Evolutionary conservation across 2,797 vertebrate species (phyloP).

Genomic region (Champsocephalus esox): DNA sequence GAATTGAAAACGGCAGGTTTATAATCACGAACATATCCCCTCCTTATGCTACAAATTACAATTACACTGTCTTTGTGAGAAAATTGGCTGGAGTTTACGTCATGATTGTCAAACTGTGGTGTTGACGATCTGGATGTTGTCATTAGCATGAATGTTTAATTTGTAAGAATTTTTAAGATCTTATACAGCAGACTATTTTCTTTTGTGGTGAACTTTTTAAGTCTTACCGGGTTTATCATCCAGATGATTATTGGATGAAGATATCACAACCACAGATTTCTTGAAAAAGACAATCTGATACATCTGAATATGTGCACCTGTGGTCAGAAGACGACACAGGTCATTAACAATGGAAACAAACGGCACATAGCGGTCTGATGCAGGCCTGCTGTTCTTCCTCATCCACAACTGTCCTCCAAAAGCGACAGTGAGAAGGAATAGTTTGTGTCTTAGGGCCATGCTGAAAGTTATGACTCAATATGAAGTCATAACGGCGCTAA

Average conservation of each 20-base stretch:
- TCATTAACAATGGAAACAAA: conserved; percentile 43
- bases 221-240: conserved; percentile 23
- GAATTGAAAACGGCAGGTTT: conserved; percentile 18
- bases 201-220: conserved; percentile 5
- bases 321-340: conserved; percentile 26
- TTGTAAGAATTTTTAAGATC: conserved; percentile 36
- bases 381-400: conserved; percentile 45
- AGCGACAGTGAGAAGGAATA: conserved; percentile 22
- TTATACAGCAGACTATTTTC: conserved; percentile 22
- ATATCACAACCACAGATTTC: conserved; percentile 12
- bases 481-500: conserved; percentile 74
- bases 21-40: conserved; percentile 29
- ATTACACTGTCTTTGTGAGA: conserved; percentile 28
- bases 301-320: conserved; percentile 15
- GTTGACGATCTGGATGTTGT: conserved; percentile 52
- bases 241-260: conserved; percentile 34
- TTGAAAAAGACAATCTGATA: conserved; percentile 8
- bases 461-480: conserved; percentile 65
- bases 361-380: conserved; percentile 15
- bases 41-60: conserved; percentile 21
- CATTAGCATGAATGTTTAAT: conserved; percentile 30
- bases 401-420: conserved; percentile 39
- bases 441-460: conserved; percentile 40
- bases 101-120: conserved; percentile 5
- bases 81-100: conserved; percentile 19